These are phyloP conservation scores for Drosophila virilis DNA, from an alignment of 1,140 invertebrate genomes.

Conservation along the genomic window DNA sequence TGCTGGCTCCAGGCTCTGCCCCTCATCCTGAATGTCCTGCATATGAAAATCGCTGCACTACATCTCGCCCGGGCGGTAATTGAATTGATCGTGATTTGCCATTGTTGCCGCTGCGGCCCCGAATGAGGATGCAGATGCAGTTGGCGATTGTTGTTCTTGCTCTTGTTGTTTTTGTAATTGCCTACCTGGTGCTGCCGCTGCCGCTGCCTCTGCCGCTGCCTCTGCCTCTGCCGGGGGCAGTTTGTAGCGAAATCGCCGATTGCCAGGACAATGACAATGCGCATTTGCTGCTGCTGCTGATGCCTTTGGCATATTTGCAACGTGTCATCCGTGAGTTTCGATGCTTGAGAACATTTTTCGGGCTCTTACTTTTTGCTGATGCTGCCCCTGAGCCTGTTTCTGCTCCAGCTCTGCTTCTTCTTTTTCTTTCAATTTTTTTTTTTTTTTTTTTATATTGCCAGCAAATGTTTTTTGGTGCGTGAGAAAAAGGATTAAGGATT, in stretches of 20 bases:
- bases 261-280: constrained; percentile 74
- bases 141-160: constrained; percentile 33
- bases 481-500: constrained; percentile 79
- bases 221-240: constrained; percentile 9
- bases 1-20: constrained; percentile 15
- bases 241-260: constrained; percentile 61
- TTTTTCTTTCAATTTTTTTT: constrained; percentile 5
- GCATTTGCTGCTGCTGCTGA: constrained; percentile 52
- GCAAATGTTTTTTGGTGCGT: constrained; percentile 78
- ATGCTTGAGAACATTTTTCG: constrained; percentile 68
- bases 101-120: constrained; percentile 57
- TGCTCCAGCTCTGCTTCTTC: constrained; percentile 2
- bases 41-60: constrained; percentile 40
- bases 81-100: constrained; percentile 82
- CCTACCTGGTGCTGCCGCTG: constrained; percentile 52
- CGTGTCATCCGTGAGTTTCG: constrained; percentile 57
- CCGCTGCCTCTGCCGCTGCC: too few relatives aligned
- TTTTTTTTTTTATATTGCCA: constrained; percentile 56
- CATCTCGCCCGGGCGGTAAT: constrained; percentile 63
- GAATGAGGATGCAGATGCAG: constrained; percentile 63
- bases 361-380: constrained; percentile 15
- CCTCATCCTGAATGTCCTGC: constrained; percentile 27
- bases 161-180: constrained; percentile 21
- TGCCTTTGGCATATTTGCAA: constrained; percentile 63
- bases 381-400: constrained; percentile 1